These are phyloP conservation scores for Cynopterus brachyotis DNA, from an alignment of 2,113 vertebrate species.

Conservation along the genomic window DNA sequence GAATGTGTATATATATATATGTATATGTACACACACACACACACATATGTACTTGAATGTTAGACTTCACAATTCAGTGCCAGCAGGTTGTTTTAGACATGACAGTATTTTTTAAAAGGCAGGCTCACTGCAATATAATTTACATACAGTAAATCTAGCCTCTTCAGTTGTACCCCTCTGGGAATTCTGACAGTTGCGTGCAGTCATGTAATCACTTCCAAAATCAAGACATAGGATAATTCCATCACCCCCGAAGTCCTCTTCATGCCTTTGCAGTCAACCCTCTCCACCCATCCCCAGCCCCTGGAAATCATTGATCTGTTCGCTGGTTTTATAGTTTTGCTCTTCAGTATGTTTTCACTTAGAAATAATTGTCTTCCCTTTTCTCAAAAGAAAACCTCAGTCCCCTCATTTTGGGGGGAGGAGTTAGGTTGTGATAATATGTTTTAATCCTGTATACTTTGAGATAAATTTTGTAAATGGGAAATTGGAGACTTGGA, in stretches of 20 bases:
- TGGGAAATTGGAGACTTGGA: not conserved
- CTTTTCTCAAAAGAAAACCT: not conserved
- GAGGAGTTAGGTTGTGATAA: not conserved
- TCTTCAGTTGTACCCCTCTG: not conserved
- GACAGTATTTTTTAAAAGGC: not conserved
- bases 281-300: too few relatives aligned
- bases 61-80: not conserved
- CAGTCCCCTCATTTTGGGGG: not conserved
- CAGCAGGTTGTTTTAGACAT: not conserved
- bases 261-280: not conserved
- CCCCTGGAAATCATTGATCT: not conserved
- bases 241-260: not conserved
- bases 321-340: not conserved
- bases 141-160: not conserved
- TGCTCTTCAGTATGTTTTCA: not conserved
- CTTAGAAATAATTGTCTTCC: not conserved
- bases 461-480: not conserved
- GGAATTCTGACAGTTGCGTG: not conserved
- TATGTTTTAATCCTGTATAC: not conserved
- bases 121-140: not conserved
- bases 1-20: not conserved
- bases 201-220: not conserved
- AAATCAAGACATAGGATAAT: not conserved
- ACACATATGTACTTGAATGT: not conserved
- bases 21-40: too few relatives aligned